These are phyloP conservation scores for Nematopogon swammerdamellus DNA, from an alignment of 2,888 invertebrate species.

Conservation along the genomic window DNA sequence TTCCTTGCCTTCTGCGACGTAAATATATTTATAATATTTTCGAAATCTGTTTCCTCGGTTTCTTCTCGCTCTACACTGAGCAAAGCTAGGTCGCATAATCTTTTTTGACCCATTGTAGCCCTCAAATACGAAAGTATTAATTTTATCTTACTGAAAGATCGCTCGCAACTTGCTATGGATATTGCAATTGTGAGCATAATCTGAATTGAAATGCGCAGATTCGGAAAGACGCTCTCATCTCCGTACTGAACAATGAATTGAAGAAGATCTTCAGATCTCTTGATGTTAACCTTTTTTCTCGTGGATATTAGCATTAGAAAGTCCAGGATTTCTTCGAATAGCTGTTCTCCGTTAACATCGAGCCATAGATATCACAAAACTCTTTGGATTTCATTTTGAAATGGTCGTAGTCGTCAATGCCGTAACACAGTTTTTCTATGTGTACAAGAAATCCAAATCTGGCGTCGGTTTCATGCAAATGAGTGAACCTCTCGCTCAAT, in stretches of 20 bases:
- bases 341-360: slow-evolving; percentile 3
- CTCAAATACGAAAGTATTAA: slow-evolving; percentile 2
- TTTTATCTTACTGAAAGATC: slow-evolving; percentile 2
- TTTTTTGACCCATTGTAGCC: slow-evolving; percentile 1
- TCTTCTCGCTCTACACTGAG: slow-evolving; percentile 2
- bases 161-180: slow-evolving; percentile 3
- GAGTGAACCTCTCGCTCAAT: slow-evolving; percentile 1
- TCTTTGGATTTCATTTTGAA: background rate
- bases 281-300: slow-evolving; percentile 1
- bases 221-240: slow-evolving; percentile 4
- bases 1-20: slow-evolving; percentile 2
- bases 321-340: slow-evolving; percentile 3
- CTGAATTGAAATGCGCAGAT: slow-evolving; percentile 2
- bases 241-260: slow-evolving; percentile 4
- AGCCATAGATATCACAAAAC: slow-evolving; percentile 12
- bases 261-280: slow-evolving; percentile 3
- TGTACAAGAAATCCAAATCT: slow-evolving; percentile 1
- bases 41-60: slow-evolving; percentile 3
- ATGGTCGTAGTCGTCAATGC: background rate
- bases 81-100: slow-evolving; percentile 2
- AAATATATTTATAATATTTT: slow-evolving; percentile 2
- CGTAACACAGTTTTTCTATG: slow-evolving; percentile 1
- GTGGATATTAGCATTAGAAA: slow-evolving; percentile 2
- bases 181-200: slow-evolving; percentile 3
- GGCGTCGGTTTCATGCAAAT: slow-evolving; percentile 1